phyloP scores from a whole-genome alignment of 2,113 vertebrate genomes.

The Tupaia chinensis region DNA sequence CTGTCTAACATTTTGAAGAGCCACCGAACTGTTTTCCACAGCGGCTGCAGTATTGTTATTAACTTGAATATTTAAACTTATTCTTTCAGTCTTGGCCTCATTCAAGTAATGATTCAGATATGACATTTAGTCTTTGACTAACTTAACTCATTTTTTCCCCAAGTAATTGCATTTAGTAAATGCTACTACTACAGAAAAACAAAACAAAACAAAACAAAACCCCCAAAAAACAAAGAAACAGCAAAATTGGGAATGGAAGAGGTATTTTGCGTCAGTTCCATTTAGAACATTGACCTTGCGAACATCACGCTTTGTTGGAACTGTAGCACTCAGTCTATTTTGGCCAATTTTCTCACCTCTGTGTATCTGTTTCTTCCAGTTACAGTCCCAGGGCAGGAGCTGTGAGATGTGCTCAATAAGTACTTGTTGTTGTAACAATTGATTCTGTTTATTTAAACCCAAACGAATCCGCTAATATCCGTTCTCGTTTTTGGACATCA shows the following conservation, averaged over 20 bases:
- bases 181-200: neutral
- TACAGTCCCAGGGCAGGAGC: neutral
- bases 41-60: neutral
- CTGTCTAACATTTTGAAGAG: conserved; percentile 4
- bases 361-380: conserved; percentile 29
- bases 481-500: conserved; percentile 36
- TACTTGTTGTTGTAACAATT: conserved; percentile 21
- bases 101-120: conserved; percentile 44
- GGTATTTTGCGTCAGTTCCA: neutral
- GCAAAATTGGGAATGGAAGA: neutral
- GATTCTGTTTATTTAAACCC: conserved; percentile 44
- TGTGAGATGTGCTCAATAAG: conserved; percentile 14
- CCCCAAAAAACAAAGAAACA: neutral
- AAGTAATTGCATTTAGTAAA: conserved; percentile 12
- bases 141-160: conserved; percentile 12
- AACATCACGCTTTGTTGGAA: neutral
- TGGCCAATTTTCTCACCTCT: neutral
- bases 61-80: conserved; percentile 22
- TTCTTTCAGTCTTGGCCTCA: neutral
- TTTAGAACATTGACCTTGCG: neutral
- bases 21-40: neutral
- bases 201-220: neutral
- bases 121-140: neutral
- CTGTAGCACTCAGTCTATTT: neutral
- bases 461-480: conserved; percentile 32